Percentiles rank a stretch among this genome's conserved stretches.
These are phyloP conservation scores for Leptoclinus maculatus DNA, from an alignment of 2,797 vertebrate species.

Conservation along the genomic window DNA sequence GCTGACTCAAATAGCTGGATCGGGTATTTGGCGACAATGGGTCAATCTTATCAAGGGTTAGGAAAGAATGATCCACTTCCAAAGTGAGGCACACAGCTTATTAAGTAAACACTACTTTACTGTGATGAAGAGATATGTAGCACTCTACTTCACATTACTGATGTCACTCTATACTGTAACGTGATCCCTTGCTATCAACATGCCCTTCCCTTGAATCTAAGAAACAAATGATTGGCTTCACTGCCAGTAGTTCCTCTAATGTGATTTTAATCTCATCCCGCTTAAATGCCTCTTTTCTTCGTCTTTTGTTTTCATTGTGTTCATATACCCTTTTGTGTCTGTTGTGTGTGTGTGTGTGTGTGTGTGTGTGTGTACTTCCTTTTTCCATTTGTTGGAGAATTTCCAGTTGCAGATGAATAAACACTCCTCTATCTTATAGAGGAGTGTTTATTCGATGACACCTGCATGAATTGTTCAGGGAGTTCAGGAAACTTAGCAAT, in stretches of 20 bases:
- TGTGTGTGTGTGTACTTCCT: not conserved
- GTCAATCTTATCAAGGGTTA: not conserved
- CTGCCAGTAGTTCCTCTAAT: slow-evolving; percentile 11
- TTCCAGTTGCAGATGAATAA: not conserved
- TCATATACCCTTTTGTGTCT: not conserved
- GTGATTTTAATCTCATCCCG: slow-evolving; percentile 14
- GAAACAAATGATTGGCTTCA: slow-evolving; percentile 16
- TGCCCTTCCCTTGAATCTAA: slow-evolving; percentile 39
- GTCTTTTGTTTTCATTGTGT: not conserved
- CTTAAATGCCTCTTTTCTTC: not conserved
- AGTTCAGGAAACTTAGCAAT: not conserved
- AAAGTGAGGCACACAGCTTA: not conserved
- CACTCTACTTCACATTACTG: slow-evolving; percentile 9
- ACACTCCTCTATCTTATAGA: too few species aligned
- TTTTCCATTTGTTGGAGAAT: not conserved
- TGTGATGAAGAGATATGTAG: slow-evolving; percentile 15
- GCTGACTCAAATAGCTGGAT: not conserved
- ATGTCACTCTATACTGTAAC: slow-evolving; percentile 31
- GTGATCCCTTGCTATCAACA: slow-evolving; percentile 27
- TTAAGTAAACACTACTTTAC: not conserved
- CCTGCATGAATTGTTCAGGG: not conserved
- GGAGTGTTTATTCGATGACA: not conserved
- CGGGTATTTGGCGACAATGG: not conserved
- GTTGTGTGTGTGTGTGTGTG: not conserved
- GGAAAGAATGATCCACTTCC: too few species aligned